Evolutionary conservation across 2,113 vertebrate genomes (phyloP).

Genomic region (Otolemur garnettii): DNA sequence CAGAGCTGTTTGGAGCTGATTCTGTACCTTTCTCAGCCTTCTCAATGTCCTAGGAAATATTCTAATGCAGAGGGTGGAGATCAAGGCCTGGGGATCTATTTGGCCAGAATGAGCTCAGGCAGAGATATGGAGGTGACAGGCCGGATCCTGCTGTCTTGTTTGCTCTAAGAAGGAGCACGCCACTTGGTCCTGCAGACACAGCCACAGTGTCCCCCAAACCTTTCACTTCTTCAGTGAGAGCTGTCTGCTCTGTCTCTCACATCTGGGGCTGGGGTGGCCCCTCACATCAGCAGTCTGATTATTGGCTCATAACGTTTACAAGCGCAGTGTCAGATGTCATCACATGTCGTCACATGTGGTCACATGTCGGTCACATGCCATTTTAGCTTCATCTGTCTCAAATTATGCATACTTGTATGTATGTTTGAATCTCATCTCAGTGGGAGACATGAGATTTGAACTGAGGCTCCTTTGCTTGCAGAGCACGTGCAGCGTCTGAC

Average conservation of each 20-base stretch:
- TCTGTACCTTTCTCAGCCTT: background rate
- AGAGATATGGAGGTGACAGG: background rate
- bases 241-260: background rate
- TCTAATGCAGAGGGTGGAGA: background rate
- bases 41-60: background rate
- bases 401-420: background rate
- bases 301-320: background rate
- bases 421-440: background rate
- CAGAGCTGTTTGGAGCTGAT: background rate
- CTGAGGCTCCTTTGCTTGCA: background rate
- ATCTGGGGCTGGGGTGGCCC: too few species aligned
- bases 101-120: background rate
- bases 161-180: background rate
- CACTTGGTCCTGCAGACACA: background rate
- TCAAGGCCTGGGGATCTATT: background rate
- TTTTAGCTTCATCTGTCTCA: background rate
- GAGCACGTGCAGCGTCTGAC: background rate
- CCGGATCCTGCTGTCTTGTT: accelerated
- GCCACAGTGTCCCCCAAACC: background rate
- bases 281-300: background rate
- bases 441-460: background rate
- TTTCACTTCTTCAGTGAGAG: background rate
- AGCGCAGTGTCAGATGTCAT: background rate
- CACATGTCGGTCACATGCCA: too few species aligned
- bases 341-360: accelerated